Conservation (phyloP, 2,888 invertebrate species). For the Altica lythri region DNA sequence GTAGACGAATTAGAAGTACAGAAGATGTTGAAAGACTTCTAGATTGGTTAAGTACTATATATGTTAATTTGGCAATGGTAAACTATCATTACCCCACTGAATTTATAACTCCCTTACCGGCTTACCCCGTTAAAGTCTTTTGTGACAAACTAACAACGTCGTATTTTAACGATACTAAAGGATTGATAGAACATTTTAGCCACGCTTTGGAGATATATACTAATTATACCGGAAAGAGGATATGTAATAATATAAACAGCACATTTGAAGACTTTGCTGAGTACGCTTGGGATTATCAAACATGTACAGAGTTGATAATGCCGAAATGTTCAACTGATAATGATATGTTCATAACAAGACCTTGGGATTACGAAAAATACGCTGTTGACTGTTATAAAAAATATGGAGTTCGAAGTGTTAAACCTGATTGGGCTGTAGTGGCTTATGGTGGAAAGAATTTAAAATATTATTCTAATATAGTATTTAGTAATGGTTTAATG, state of each 20-base stretch:
- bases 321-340: constrained; percentile 73
- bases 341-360: constrained; percentile 81
- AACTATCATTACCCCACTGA: constrained; percentile 90
- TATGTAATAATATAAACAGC: constrained; percentile 71
- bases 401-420: constrained; percentile 66
- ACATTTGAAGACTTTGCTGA: constrained; percentile 67
- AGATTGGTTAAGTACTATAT: constrained; percentile 74
- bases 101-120: constrained; percentile 84
- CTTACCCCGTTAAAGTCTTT: constrained; percentile 75
- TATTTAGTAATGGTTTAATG: constrained; percentile 82
- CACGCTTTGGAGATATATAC: constrained; percentile 76
- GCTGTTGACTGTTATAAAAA: constrained; percentile 70
- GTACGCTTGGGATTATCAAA: constrained; percentile 82
- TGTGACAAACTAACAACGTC: constrained; percentile 59
- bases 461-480: constrained; percentile 69
- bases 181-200: constrained; percentile 67
- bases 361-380: constrained; percentile 75
- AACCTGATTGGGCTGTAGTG: constrained; percentile 64
- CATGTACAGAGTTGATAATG: constrained; percentile 97
- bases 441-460: constrained; percentile 83
- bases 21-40: constrained; percentile 64
- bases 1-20: constrained; percentile 68
- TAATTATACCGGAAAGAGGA: constrained; percentile 76
- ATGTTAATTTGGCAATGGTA: constrained; percentile 86
- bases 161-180: constrained; percentile 47